Conservation (phyloP, 2,797 vertebrate genomes). For the Dendrocincla tyrannina region DNA sequence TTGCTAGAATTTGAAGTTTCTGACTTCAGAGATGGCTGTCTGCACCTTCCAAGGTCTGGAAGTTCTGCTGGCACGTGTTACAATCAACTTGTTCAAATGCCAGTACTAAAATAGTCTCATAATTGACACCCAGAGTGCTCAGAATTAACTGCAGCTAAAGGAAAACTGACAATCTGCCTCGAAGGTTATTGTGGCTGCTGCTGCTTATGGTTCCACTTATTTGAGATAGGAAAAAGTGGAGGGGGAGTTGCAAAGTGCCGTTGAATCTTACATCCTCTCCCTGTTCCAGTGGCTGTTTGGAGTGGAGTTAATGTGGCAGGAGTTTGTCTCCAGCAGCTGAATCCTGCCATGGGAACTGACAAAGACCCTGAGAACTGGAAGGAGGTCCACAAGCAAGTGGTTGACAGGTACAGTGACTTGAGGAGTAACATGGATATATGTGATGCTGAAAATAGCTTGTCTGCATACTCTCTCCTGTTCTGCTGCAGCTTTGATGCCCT, state of each 20-base stretch:
- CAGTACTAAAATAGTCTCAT: neutral
- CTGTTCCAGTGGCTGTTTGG: slow-evolving; percentile 90
- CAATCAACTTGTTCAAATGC: neutral
- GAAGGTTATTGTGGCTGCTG: neutral
- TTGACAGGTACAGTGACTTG: slow-evolving; percentile 83
- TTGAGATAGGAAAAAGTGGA: neutral
- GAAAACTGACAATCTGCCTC: neutral
- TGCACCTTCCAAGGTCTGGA: neutral
- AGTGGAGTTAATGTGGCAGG: slow-evolving; percentile 93
- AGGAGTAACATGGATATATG: neutral
- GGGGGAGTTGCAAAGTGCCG: neutral
- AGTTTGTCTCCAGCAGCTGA: slow-evolving; percentile 89
- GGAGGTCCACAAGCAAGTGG: slow-evolving; percentile 90
- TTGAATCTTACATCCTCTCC: neutral
- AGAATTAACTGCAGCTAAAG: neutral
- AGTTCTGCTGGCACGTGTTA: neutral
- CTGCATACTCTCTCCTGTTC: neutral
- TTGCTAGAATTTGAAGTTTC: neutral
- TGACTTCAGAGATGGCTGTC: neutral
- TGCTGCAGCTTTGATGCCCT: neutral
- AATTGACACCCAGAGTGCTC: neutral
- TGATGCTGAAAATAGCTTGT: neutral
- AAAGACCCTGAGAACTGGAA: slow-evolving; percentile 91
- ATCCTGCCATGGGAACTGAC: slow-evolving; percentile 88
- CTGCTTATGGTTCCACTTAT: neutral